phyloP scores from a whole-genome alignment of 2,113 vertebrate species.

The Petromus typicus region DNA sequence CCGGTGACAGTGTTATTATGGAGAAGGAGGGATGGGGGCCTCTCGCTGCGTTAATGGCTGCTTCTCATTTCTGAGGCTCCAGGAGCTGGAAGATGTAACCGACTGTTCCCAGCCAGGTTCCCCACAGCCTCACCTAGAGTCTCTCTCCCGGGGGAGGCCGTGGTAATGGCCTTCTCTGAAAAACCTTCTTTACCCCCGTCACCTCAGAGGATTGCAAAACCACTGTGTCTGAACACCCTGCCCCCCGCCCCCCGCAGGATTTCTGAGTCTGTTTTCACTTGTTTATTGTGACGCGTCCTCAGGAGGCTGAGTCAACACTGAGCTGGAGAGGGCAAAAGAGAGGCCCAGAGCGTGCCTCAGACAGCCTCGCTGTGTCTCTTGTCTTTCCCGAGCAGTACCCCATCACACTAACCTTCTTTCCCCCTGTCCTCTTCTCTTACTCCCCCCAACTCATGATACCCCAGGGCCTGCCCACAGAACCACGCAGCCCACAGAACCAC shows the following conservation, averaged over 20 bases:
- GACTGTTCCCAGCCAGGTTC: not conserved
- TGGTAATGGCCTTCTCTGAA: not conserved
- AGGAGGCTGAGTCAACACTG: not conserved
- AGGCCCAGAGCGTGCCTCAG: not conserved
- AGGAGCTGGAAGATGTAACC: not conserved
- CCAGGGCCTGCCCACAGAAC: no score
- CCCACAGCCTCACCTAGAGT: slow-evolving; percentile 23
- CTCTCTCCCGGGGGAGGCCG: not conserved
- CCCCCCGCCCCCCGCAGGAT: no score
- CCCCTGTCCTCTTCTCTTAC: no score
- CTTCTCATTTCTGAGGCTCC: slow-evolving; percentile 10
- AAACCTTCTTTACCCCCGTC: not conserved
- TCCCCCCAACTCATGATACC: no score
- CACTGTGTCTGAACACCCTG: not conserved
- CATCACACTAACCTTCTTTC: not conserved
- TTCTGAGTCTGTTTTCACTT: not conserved
- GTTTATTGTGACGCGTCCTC: not conserved
- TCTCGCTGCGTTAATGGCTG: slow-evolving; percentile 49
- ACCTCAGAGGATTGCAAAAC: not conserved
- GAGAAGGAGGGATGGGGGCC: slow-evolving; percentile 41
- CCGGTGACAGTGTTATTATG: slow-evolving; percentile 43
- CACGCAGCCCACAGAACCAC: not conserved
- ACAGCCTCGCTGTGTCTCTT: rapidly evolving
- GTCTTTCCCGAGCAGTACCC: rapidly evolving
- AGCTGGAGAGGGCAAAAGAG: not conserved